Evolutionary conservation across 2,797 vertebrate genomes (phyloP), one percentile per base, ranked within the genome.

Genomic region (Anomalospiza imberbis): DNA sequence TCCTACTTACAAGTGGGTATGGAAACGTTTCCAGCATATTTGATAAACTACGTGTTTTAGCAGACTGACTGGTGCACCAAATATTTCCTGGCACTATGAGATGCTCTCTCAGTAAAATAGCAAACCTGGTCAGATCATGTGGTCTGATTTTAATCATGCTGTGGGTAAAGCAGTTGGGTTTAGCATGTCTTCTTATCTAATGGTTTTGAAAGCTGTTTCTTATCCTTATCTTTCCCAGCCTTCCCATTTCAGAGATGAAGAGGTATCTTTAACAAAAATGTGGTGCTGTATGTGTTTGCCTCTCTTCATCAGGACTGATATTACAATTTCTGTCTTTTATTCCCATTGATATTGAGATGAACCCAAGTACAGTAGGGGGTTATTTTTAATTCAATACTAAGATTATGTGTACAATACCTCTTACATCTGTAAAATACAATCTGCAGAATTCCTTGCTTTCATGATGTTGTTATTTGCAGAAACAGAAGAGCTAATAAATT

Each of bases 1-100:
- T 85, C 29, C 11, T 66, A 2, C 9, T 61, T 47, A 13, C 1
- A 65, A 28, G 15, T 70, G 29, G 13, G 7, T 80, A 8, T 66
- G 31, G 25, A 70, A 70, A 11, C 0, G 0, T 78, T 91, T 70
- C 25, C 29, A 29, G 10, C 1, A 0, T 5, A n/a, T 18, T 9
- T 61, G 15, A 24, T 72, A 36, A 55, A 34, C 13, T 26, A 2
- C 1, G 2, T 66, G 25, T 79, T 92, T 63, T 77, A 72, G 45
- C 19, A 54, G n/a, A 38, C n/a, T 55, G 24, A 28, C 10, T 38
- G 21, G 25, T 55, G 45, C 10, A n/a, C 7, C 26, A 50, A 7
- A n/a, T 45, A 40, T n/a, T 72, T 13, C 26, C 55, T 79, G 47
- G 10, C 26, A 31, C 25, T 22, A 4, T 22, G 36, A 85, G 38